Conservation (phyloP, 2,888 invertebrate genomes). For the Creontiades dilutus region DNA sequence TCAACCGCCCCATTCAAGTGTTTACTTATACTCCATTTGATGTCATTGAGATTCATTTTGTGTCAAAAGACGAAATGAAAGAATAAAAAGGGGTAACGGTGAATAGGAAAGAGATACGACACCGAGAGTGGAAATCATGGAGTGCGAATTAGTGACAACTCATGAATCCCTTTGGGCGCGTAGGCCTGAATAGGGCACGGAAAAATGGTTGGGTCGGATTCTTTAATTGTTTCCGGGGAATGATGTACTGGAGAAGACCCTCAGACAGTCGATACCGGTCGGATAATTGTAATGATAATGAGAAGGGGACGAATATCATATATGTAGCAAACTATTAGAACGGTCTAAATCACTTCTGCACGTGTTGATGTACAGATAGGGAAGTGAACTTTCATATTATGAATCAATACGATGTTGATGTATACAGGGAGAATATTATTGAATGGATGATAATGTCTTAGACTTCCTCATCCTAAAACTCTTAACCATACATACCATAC, state of each 20-base stretch:
- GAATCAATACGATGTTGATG: too few relatives aligned
- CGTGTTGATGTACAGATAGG: background rate
- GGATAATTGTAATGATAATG: background rate
- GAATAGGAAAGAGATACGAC: slow-evolving; percentile 4
- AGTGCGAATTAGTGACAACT: slow-evolving; percentile 50
- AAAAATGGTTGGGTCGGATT: background rate
- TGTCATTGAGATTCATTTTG: slow-evolving; percentile 52
- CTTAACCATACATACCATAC: too few relatives aligned
- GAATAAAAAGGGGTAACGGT: background rate
- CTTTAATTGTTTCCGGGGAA: background rate
- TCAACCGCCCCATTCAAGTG: slow-evolving; percentile 61
- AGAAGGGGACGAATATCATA: background rate
- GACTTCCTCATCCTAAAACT: too few relatives aligned
- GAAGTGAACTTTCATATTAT: background rate
- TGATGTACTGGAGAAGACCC: background rate
- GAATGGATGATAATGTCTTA: too few relatives aligned
- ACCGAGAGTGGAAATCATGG: background rate
- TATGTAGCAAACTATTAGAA: background rate
- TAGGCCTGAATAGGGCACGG: background rate
- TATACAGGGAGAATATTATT: too few relatives aligned
- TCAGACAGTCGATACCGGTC: background rate
- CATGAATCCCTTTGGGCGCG: slow-evolving; percentile 35
- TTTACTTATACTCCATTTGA: slow-evolving; percentile 64
- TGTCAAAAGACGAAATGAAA: background rate
- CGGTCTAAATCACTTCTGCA: background rate